Conservation (phyloP, 2,888 invertebrate genomes). For the Drosophila stalkeri region DNA sequence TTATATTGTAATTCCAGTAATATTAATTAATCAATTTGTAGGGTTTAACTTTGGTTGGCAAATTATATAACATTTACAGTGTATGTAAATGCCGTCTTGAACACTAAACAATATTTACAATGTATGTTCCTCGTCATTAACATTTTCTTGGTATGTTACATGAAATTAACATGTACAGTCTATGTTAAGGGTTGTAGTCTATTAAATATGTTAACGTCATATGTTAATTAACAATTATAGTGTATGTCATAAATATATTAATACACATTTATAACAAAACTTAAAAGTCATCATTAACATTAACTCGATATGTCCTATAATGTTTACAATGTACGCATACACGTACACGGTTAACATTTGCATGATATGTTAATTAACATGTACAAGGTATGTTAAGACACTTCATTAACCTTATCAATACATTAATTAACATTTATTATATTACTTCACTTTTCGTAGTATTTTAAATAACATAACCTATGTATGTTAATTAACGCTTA, state of each 20-base stretch:
- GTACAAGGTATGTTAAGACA: too few species aligned
- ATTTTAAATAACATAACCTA: neutral
- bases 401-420: too few species aligned
- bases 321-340: too few species aligned
- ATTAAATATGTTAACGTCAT: too few species aligned
- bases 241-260: neutral
- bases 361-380: neutral
- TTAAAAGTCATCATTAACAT: neutral
- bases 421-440: too few species aligned
- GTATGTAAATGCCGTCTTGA: neutral
- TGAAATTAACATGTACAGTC: neutral
- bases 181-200: too few species aligned
- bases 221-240: neutral
- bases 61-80: too few species aligned
- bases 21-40: neutral
- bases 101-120: neutral
- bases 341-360: too few species aligned
- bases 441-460: too few species aligned
- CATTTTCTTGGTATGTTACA: constrained; percentile 1
- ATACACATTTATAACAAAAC: too few species aligned
- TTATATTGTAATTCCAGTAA: neutral
- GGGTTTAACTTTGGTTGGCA: neutral
- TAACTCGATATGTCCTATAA: neutral
- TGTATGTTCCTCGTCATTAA: neutral
- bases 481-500: neutral